Percentiles rank a stretch among this genome's conserved stretches.
These are phyloP conservation scores for Diphyllodes magnificus DNA, from an alignment of 2,113 vertebrate species.

Conservation along the genomic window DNA sequence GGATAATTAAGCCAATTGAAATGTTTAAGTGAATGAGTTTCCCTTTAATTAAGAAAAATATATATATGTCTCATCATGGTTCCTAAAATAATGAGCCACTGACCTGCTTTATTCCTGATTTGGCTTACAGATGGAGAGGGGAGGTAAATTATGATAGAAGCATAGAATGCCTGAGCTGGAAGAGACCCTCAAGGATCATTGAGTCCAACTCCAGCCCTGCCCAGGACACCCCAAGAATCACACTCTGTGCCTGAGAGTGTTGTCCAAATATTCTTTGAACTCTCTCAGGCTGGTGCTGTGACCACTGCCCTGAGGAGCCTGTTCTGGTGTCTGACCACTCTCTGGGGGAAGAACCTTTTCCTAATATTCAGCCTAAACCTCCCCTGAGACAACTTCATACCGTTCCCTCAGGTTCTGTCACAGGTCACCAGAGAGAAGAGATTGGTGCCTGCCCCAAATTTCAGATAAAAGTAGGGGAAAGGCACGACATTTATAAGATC, in stretches of 20 bases:
- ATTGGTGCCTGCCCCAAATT: neutral
- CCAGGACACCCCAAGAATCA: neutral
- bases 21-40: neutral
- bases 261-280: neutral
- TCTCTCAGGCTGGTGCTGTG: neutral
- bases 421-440: neutral
- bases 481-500: neutral
- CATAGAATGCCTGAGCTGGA: neutral
- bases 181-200: neutral
- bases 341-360: neutral
- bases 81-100: neutral
- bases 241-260: neutral
- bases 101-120: neutral
- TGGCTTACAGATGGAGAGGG: neutral
- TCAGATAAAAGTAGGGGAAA: neutral
- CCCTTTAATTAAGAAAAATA: neutral
- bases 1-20: neutral
- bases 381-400: neutral
- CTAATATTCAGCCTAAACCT: neutral
- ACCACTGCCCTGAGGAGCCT: neutral
- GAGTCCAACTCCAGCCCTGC: neutral
- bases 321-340: accelerated
- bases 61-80: neutral
- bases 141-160: neutral
- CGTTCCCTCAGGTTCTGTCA: accelerated